These are phyloP conservation scores for Poeciliopsis paucimaculata DNA, from an alignment of 2,797 vertebrate genomes.

Conservation along the genomic window DNA sequence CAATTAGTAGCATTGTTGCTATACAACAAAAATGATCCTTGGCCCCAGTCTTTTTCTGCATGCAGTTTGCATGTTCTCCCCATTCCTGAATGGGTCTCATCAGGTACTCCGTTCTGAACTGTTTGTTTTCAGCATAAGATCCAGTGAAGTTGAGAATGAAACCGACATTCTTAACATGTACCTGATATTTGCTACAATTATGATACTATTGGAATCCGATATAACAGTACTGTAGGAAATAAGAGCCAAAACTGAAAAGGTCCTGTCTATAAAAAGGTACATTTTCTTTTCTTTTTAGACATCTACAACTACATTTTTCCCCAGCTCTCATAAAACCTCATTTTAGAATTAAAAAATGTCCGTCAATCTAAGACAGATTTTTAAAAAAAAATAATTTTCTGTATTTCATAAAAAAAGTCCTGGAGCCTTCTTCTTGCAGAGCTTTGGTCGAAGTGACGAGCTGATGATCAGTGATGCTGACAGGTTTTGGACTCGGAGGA, in stretches of 20 bases:
- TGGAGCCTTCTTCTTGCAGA: slow-evolving; percentile 2
- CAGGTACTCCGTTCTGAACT: neutral
- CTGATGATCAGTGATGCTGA: slow-evolving; percentile 26
- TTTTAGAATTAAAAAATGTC: neutral
- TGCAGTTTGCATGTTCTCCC: neutral
- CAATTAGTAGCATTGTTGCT: neutral
- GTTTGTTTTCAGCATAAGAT: no score
- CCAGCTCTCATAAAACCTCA: neutral
- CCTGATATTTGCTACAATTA: neutral
- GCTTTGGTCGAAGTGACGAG: slow-evolving; percentile 12
- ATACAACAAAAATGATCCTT: neutral
- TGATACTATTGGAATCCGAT: no score
- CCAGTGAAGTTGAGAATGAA: no score
- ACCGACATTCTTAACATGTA: no score
- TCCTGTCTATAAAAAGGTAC: neutral
- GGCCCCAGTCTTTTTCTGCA: no score
- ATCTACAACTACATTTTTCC: neutral
- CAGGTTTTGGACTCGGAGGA: slow-evolving; percentile 32
- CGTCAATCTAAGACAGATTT: neutral
- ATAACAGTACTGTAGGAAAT: neutral
- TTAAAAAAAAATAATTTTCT: neutral
- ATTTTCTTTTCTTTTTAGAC: neutral
- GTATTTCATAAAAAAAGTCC: slow-evolving; percentile 11
- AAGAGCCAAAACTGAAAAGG: neutral
- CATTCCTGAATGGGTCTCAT: neutral